phyloP scores from a whole-genome alignment of 2,888 invertebrate species.

The Calameuta filiformis region DNA sequence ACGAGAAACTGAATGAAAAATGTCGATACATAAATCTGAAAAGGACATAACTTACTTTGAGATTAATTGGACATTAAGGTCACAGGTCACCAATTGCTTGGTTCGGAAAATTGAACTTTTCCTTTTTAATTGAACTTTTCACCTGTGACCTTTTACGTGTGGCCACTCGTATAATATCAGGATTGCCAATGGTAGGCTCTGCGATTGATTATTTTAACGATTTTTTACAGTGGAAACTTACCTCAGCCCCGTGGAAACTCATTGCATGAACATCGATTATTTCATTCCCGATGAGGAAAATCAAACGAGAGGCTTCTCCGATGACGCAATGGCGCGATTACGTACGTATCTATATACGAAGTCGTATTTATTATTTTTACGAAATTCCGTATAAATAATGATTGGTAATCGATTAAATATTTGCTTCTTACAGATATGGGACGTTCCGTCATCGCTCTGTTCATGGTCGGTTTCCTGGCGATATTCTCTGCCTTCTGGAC shows the following conservation, averaged over 20 bases:
- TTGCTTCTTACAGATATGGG: conserved; percentile 76
- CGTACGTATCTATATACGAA: conserved; percentile 73
- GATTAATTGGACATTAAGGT: background rate
- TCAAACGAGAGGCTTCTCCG: conserved; percentile 81
- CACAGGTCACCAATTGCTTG: background rate
- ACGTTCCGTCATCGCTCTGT: conserved; percentile 91
- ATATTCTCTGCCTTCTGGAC: conserved; percentile 96
- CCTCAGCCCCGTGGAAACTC: conserved; percentile 91
- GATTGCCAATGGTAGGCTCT: background rate
- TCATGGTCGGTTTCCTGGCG: conserved; percentile 91
- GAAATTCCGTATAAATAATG: background rate
- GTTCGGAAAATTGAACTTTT: background rate
- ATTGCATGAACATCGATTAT: conserved; percentile 95
- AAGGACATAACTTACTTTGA: background rate
- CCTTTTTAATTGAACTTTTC: background rate
- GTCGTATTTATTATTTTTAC: conserved; percentile 18
- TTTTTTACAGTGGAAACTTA: conserved; percentile 83
- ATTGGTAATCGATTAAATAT: background rate
- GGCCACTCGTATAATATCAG: background rate
- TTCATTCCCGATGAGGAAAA: conserved; percentile 91
- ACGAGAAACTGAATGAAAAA: background rate
- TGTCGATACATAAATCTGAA: background rate
- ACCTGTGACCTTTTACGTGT: background rate
- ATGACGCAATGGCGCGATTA: conserved; percentile 85
- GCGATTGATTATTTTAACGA: background rate